These are phyloP conservation scores for Asbolus verrucosus DNA, from an alignment of 1,140 invertebrate genomes.

Conservation along the genomic window DNA sequence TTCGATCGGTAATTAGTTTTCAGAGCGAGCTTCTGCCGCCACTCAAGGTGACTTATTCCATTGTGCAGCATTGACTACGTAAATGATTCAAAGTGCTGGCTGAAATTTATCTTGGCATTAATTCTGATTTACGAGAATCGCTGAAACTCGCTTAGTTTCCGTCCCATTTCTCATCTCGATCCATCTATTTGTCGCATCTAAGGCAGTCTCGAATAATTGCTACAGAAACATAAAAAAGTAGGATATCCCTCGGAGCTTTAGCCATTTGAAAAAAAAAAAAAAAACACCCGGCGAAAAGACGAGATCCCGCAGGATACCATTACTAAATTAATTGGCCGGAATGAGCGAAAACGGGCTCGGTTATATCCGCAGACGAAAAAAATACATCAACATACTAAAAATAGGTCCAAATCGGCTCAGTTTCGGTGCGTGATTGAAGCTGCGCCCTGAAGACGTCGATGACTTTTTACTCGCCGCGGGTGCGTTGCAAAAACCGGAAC, in stretches of 20 bases:
- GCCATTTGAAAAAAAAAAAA: slow-evolving; percentile 2
- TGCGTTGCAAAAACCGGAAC: too few relatives aligned
- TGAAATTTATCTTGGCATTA: slow-evolving; percentile 59
- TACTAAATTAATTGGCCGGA: slow-evolving; percentile 35
- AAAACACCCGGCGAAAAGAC: slow-evolving; percentile 14
- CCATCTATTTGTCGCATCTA: slow-evolving; percentile 55
- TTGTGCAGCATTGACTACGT: slow-evolving; percentile 49
- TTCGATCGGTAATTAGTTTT: slow-evolving; percentile 18
- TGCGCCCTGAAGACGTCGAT: background rate
- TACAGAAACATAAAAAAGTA: slow-evolving; percentile 39
- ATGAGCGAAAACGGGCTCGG: slow-evolving; percentile 4
- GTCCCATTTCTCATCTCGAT: slow-evolving; percentile 58
- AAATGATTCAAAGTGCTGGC: slow-evolving; percentile 58
- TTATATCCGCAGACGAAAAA: slow-evolving; percentile 16
- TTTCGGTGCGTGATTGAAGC: slow-evolving; percentile 5
- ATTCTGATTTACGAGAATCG: slow-evolving; percentile 59
- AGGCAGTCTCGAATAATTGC: slow-evolving; percentile 38
- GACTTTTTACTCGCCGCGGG: too few relatives aligned
- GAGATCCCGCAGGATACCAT: slow-evolving; percentile 24
- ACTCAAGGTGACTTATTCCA: slow-evolving; percentile 43
- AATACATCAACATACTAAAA: background rate
- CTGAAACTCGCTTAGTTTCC: slow-evolving; percentile 56
- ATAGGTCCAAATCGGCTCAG: slow-evolving; percentile 16
- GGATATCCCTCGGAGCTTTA: slow-evolving; percentile 23
- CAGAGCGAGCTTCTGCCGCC: background rate